phyloP scores from a whole-genome alignment of 1,140 invertebrate species.

The Cydia strobilella region DNA sequence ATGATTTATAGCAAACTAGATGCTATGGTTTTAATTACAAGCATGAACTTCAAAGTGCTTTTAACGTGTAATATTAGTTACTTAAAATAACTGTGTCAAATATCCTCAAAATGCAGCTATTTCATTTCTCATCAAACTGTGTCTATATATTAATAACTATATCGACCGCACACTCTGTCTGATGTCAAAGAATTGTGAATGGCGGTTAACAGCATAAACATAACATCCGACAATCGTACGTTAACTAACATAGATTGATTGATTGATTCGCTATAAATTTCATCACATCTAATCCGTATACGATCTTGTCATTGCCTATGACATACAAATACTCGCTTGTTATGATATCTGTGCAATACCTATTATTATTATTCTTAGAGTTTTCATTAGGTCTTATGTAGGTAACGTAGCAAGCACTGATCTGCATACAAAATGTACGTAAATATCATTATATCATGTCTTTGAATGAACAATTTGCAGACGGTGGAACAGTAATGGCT shows the following conservation, averaged over 20 bases:
- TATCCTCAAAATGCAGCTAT: slow-evolving; percentile 13
- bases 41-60: slow-evolving; percentile 24
- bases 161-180: slow-evolving; percentile 24
- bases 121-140: slow-evolving; percentile 10
- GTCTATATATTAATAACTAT: slow-evolving; percentile 4
- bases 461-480: neutral
- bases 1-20: slow-evolving; percentile 25
- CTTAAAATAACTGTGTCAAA: slow-evolving; percentile 12
- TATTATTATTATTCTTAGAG: slow-evolving; percentile 6
- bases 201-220: neutral
- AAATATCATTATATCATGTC: neutral
- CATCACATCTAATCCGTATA: neutral
- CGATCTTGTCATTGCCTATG: neutral
- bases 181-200: slow-evolving; percentile 13
- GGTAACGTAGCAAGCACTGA: slow-evolving; percentile 15
- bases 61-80: slow-evolving; percentile 26
- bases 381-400: slow-evolving; percentile 7
- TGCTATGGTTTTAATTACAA: slow-evolving; percentile 30
- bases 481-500: neutral
- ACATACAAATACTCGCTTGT: slow-evolving; percentile 1
- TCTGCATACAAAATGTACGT: neutral
- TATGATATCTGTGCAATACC: neutral
- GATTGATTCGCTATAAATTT: neutral
- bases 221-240: neutral
- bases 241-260: neutral